Evolutionary conservation across 2,113 vertebrate species (phyloP).

Genomic region (Plecotus auritus): DNA sequence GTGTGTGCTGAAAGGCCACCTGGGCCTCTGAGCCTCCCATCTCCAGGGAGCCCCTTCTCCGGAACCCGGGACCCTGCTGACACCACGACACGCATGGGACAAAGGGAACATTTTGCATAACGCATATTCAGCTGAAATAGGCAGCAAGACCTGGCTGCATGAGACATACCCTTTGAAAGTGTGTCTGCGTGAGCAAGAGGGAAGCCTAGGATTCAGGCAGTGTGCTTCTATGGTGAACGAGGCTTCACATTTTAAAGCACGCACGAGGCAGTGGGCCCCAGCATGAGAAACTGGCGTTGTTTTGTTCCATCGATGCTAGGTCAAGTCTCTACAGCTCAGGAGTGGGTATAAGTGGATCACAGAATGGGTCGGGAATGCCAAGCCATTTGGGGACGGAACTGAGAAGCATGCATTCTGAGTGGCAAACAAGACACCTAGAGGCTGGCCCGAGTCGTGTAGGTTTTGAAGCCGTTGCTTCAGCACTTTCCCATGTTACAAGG

Average conservation of each 20-base stretch:
- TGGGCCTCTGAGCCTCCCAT: neutral
- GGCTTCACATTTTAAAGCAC: neutral
- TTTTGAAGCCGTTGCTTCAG: slow-evolving; percentile 49
- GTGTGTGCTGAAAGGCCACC: neutral
- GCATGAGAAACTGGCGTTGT: neutral
- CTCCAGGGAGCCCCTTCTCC: neutral
- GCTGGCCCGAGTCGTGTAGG: neutral
- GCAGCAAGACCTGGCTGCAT: neutral
- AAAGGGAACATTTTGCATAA: slow-evolving; percentile 55
- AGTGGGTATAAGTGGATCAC: neutral
- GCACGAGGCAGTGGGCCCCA: neutral
- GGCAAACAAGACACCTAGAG: slow-evolving; percentile 40
- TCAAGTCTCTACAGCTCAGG: neutral
- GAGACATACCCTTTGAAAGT: neutral
- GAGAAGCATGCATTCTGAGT: slow-evolving; percentile 30
- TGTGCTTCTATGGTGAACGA: neutral
- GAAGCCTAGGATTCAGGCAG: neutral
- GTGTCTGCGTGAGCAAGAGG: neutral
- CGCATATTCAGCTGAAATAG: neutral
- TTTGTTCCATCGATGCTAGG: neutral
- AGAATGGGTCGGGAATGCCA: neutral
- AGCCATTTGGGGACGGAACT: slow-evolving; percentile 10
- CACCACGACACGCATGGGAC: slow-evolving; percentile 48
- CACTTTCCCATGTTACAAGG: neutral
- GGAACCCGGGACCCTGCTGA: neutral